Evolutionary conservation across 2,113 vertebrate species (phyloP).

Genomic region (Lasiurus borealis): DNA sequence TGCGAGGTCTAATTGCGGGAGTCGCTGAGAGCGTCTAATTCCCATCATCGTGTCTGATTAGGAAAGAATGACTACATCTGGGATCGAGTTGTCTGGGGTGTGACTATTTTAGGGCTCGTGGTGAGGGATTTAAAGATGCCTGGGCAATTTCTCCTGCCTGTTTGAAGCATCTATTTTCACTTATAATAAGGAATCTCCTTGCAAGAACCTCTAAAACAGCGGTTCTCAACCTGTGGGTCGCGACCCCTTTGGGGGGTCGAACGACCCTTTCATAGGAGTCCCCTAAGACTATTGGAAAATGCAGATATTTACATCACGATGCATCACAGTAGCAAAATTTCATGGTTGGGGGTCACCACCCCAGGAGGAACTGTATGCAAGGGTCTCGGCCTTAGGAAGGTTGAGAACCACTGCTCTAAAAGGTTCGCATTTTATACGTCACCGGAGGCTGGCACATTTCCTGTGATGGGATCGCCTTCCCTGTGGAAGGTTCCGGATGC

Average conservation of each 20-base stretch:
- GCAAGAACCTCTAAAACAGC: neutral
- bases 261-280: too few species aligned
- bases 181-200: constrained; percentile 1
- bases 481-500: neutral
- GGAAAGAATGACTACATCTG: constrained; percentile 67
- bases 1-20: constrained; percentile 12
- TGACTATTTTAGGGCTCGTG: constrained; percentile 55
- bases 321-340: too few species aligned
- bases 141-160: constrained; percentile 33
- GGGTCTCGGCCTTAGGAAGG: too few species aligned
- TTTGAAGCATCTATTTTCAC: constrained; percentile 34
- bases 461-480: neutral
- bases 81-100: constrained; percentile 22
- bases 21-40: constrained; percentile 61
- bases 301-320: too few species aligned
- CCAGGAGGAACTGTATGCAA: too few species aligned
- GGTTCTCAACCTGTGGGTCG: too few species aligned
- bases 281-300: too few species aligned
- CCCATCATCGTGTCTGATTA: constrained; percentile 66
- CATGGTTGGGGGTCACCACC: too few species aligned
- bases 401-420: neutral
- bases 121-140: constrained; percentile 51
- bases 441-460: neutral
- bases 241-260: too few species aligned
- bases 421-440: neutral